phyloP scores from a whole-genome alignment of 37 sponge, comb jelly and placozoan species.

The Aplysina aerophoba region DNA sequence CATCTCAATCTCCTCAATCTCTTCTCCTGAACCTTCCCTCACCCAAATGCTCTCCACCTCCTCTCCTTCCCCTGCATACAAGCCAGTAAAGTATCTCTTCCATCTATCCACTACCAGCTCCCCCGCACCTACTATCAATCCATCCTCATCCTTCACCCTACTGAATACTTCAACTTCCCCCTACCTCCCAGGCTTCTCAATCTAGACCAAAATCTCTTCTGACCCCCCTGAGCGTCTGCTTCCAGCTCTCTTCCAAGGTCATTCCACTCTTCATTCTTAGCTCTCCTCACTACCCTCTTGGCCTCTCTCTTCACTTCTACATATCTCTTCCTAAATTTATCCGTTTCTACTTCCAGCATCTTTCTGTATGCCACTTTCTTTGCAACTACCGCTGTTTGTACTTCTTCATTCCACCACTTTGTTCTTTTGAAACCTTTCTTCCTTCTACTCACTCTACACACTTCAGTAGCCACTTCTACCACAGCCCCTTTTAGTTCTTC shows the following conservation, averaged over 20 bases:
- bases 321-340: background rate
- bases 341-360: slow-evolving; percentile 7
- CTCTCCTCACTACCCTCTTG: slow-evolving; percentile 9
- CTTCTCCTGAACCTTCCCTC: too few relatives aligned
- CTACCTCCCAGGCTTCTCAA: too few relatives aligned
- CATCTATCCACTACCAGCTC: too few relatives aligned
- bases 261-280: slow-evolving; percentile 3
- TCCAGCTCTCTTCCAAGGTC: background rate
- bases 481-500: background rate
- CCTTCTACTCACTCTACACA: background rate
- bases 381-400: background rate
- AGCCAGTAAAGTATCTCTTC: too few relatives aligned
- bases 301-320: slow-evolving; percentile 5
- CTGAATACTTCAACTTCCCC: too few relatives aligned
- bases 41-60: too few relatives aligned
- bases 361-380: slow-evolving; percentile 4
- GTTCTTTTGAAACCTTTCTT: background rate
- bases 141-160: too few relatives aligned
- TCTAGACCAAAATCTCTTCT: too few relatives aligned
- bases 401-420: slow-evolving; percentile 14
- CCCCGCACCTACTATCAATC: too few relatives aligned
- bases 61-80: too few relatives aligned
- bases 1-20: slow-evolving; percentile 13
- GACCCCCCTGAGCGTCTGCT: too few relatives aligned
- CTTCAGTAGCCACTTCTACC: slow-evolving; percentile 2